phyloP scores from a whole-genome alignment of 2,113 vertebrate genomes.

The cat (Felis catus) region F.catus_Fca126_mat1.0 CM031420.1:134655501-134656000 shows the following conservation, averaged over 20 bases:
- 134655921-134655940: conserved; percentile 70
- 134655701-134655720: conserved; percentile 81
- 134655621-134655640: conserved; percentile 84
- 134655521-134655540: conserved; percentile 83
- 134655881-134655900: conserved; percentile 71
- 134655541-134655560: conserved; percentile 84
- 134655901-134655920: conserved; percentile 79
- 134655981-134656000: conserved; percentile 65
- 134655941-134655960: conserved; percentile 63
- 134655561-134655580: conserved; percentile 84
- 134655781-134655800: conserved; percentile 79
- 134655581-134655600: conserved; percentile 84
- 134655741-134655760: conserved; percentile 81
- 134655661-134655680: conserved; percentile 84
- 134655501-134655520: conserved; percentile 84
- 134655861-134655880: conserved; percentile 77
- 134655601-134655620: conserved; percentile 84
- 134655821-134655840: conserved; percentile 63
- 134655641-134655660: conserved; percentile 83
- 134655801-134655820: conserved; percentile 70
- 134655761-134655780: conserved; percentile 77
- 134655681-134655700: conserved; percentile 84
- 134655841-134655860: conserved; percentile 78
- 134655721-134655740: conserved; percentile 85
- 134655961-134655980: conserved; percentile 65